Base-by-base conservation (phyloP, 2,797 vertebrate genomes). In the Chrysolophus pictus region DNA sequence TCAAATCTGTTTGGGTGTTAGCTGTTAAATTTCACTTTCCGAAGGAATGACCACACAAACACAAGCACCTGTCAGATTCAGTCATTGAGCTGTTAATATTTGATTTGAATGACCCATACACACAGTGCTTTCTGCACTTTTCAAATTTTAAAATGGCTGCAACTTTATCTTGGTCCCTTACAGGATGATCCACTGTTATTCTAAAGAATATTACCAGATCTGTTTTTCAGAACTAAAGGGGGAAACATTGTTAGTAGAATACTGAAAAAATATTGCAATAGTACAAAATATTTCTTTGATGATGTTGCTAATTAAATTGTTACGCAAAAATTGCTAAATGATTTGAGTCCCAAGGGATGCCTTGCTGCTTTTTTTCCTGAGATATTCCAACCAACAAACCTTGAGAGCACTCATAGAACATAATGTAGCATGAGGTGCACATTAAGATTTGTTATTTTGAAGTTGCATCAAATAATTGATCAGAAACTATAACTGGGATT, bases 381-480 rank as follows among this genome's bases (percentile, higher is more conserved):
- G 93, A 29, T 93, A 84, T 83, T 95, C 44, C 51, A 91, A 77
- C 69, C 68, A 94, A 87, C 41, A 15, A 63, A 59, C 59, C 29
- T 55, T 76, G 56, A 46, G 51, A 94, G n/a, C 31, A 60, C 60
- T 93, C 87, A 80, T 33, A 76, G 94, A 96, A 91, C 29, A 72
- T 53, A 41, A 58, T 64, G 75, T 89, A 86, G 35, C 87, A 51
- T 51, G 80, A 96, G 90, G 63, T 3, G 2, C 47, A 86, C 80
- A 88, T 90, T 96, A 94, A 96, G 89, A 95, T 92, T 94, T 96
- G 55, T 95, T 96, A 75, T 97, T 97, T 97, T 96, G 94, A 97
- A 97, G 92, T 96, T 94, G 85, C 95, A 97, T 98, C 97, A 97
- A 95, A 98, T 97, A 97, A 97, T 97, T 97, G 97, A 97, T 97